Conservation (phyloP, 2,113 vertebrate genomes). For the Solea solea region DNA sequence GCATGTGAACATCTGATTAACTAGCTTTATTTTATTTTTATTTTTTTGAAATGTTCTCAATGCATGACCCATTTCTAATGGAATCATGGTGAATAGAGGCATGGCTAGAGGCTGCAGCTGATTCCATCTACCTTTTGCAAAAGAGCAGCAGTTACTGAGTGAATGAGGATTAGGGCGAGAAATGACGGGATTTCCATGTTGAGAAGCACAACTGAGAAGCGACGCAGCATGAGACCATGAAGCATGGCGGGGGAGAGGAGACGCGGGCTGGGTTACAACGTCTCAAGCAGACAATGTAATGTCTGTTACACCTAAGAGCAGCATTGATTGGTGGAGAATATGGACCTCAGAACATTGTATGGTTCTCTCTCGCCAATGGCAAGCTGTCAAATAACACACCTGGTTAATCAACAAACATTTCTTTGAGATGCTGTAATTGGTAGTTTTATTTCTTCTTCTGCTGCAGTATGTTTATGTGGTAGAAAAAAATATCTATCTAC, state of each 20-base stretch:
- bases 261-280: slow-evolving; percentile 24
- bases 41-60: slow-evolving; percentile 13
- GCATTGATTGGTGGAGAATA: slow-evolving; percentile 49
- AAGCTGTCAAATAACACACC: slow-evolving; percentile 15
- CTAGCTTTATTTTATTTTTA: not conserved
- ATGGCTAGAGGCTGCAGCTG: slow-evolving; percentile 34
- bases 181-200: slow-evolving; percentile 56
- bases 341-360: slow-evolving; percentile 17
- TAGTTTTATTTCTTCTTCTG: too few relatives aligned
- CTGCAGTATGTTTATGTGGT: too few relatives aligned
- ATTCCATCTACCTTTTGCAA: slow-evolving; percentile 35
- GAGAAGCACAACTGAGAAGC: slow-evolving; percentile 39
- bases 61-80: slow-evolving; percentile 20
- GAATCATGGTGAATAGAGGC: slow-evolving; percentile 22
- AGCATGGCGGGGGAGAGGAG: slow-evolving; percentile 22
- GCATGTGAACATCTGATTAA: slow-evolving; percentile 11
- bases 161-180: slow-evolving; percentile 54
- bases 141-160: slow-evolving; percentile 37
- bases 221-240: slow-evolving; percentile 36
- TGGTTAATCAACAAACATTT: slow-evolving; percentile 41
- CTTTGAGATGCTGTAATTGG: not conserved
- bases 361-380: slow-evolving; percentile 5
- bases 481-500: too few relatives aligned
- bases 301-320: slow-evolving; percentile 38
- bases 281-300: slow-evolving; percentile 48